Evolutionary conservation across 1,140 invertebrate species (phyloP).

Genomic region (Globodera rostochiensis): DNA sequence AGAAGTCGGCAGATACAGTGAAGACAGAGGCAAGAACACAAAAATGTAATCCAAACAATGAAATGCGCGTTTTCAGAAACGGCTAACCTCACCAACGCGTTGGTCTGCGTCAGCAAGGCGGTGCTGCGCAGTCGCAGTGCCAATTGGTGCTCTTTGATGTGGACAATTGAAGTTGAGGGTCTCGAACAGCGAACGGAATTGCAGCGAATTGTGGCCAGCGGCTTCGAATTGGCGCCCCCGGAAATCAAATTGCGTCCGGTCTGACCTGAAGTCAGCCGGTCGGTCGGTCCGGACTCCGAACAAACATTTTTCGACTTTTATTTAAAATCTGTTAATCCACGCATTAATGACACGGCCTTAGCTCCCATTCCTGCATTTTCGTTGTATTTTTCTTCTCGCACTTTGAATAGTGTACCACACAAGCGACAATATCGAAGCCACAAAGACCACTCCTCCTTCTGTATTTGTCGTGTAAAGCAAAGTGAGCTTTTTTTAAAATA

Average conservation of each 20-base stretch:
- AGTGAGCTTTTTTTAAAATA: no score
- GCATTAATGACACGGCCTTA: not conserved
- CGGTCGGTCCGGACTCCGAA: no score
- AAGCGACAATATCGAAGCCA: no score
- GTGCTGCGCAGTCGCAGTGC: slow-evolving; percentile 57
- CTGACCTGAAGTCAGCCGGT: not conserved
- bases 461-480: no score
- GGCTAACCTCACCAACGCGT: slow-evolving; percentile 48
- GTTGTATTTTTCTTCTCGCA: not conserved
- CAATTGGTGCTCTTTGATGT: slow-evolving; percentile 63
- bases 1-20: slow-evolving; percentile 58
- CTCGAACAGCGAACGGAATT: slow-evolving; percentile 51
- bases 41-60: slow-evolving; percentile 5
- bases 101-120: slow-evolving; percentile 48
- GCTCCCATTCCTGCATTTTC: not conserved
- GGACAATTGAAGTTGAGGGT: slow-evolving; percentile 52
- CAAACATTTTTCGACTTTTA: not conserved
- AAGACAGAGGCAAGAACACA: slow-evolving; percentile 54
- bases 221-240: slow-evolving; percentile 59
- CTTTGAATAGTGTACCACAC: no score
- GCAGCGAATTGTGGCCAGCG: slow-evolving; percentile 41
- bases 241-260: slow-evolving; percentile 59
- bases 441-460: no score
- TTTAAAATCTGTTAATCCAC: no score
- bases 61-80: slow-evolving; percentile 55